Evolutionary conservation across 2,797 vertebrate genomes (phyloP).

Genomic region (Arctocebus calabarensis): DNA sequence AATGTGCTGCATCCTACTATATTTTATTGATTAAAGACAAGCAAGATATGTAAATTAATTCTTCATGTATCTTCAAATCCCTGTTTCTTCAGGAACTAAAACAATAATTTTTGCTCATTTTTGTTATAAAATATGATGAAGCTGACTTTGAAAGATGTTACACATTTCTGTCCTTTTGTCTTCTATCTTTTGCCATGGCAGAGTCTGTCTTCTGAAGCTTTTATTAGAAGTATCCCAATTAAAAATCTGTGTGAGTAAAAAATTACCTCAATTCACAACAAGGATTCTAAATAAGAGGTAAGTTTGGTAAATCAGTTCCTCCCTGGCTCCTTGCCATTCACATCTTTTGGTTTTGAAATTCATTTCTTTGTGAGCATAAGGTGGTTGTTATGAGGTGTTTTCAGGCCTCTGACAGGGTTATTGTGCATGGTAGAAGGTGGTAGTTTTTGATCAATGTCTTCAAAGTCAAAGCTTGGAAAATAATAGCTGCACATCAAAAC

Average conservation of each 20-base stretch:
- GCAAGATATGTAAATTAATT: constrained; percentile 2
- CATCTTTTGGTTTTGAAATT: constrained; percentile 82
- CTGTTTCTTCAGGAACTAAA: neutral
- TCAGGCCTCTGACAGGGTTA: constrained; percentile 79
- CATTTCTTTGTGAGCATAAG: constrained; percentile 82
- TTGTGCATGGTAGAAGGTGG: constrained; percentile 81
- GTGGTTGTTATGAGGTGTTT: constrained; percentile 82
- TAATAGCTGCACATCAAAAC: constrained; percentile 85
- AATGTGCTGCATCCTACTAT: neutral
- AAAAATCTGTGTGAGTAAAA: constrained; percentile 74
- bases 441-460: constrained; percentile 85
- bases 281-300: constrained; percentile 77
- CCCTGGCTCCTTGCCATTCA: constrained; percentile 77
- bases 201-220: constrained; percentile 50
- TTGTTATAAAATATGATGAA: constrained; percentile 44
- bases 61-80: constrained; percentile 2
- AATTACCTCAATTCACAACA: constrained; percentile 77
- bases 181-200: neutral
- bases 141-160: constrained; percentile 53
- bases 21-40: constrained; percentile 17
- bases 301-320: constrained; percentile 77
- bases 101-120: constrained; percentile 43
- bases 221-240: constrained; percentile 82
- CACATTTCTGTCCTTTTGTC: constrained; percentile 25
- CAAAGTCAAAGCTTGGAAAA: constrained; percentile 85